Percentiles rank a stretch among this genome's conserved stretches.
These are phyloP conservation scores for Holothuria scabra DNA, from an alignment of 53 echinoderm and acorn worm genomes.

Conservation along the genomic window DNA sequence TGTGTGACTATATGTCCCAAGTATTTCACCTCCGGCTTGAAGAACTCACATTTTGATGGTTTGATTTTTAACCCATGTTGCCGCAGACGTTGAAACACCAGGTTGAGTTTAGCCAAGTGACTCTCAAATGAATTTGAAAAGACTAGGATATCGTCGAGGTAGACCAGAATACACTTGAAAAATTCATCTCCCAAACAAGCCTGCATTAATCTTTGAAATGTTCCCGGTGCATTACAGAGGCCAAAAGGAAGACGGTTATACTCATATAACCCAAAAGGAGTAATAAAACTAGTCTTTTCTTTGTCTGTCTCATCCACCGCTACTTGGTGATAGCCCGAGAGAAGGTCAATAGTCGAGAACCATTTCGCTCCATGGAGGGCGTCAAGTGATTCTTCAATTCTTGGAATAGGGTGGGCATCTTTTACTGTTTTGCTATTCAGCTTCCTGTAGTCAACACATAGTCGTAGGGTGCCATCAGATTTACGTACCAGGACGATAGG, in stretches of 20 bases:
- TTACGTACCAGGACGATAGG: constrained; percentile 27
- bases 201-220: constrained; percentile 52
- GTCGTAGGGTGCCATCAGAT: constrained; percentile 9
- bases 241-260: constrained; percentile 48
- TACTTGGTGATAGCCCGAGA: constrained; percentile 41
- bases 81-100: constrained; percentile 51
- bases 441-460: constrained; percentile 33
- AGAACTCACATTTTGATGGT: constrained; percentile 46
- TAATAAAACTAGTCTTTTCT: constrained; percentile 43
- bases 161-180: constrained; percentile 42
- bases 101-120: constrained; percentile 37
- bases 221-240: constrained; percentile 48
- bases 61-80: constrained; percentile 64
- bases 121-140: constrained; percentile 52
- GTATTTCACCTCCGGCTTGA: constrained; percentile 44
- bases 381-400: constrained; percentile 45
- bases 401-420: constrained; percentile 34
- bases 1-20: constrained; percentile 15
- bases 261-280: constrained; percentile 43
- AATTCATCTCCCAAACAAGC: constrained; percentile 43
- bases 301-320: constrained; percentile 32
- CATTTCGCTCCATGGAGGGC: constrained; percentile 15
- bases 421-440: constrained; percentile 24
- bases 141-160: constrained; percentile 60
- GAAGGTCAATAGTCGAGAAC: constrained; percentile 33